These are phyloP conservation scores for Troides aeacus DNA, from an alignment of 2,888 invertebrate genomes.

Conservation along the genomic window DNA sequence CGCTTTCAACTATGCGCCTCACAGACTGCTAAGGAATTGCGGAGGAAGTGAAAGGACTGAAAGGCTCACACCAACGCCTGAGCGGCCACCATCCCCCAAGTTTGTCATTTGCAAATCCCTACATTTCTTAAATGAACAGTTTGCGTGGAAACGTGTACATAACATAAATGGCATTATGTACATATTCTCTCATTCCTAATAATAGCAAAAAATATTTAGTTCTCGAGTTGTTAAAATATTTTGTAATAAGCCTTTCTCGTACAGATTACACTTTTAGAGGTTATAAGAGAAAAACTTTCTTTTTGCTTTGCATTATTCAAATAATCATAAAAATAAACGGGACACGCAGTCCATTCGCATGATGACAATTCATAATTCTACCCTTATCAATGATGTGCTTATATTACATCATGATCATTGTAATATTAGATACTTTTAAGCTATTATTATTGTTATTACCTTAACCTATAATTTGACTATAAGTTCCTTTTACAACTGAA, in stretches of 20 bases:
- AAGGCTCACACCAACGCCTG: slow-evolving; percentile 44
- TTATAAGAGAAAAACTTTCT: too few species aligned
- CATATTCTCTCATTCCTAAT: neutral
- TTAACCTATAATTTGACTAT: too few species aligned
- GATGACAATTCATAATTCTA: too few species aligned
- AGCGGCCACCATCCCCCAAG: slow-evolving; percentile 39
- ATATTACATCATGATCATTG: too few species aligned
- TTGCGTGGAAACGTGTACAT: slow-evolving; percentile 14
- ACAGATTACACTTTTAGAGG: neutral
- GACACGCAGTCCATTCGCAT: too few species aligned
- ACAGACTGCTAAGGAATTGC: slow-evolving; percentile 46
- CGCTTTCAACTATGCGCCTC: slow-evolving; percentile 54
- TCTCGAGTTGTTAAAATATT: neutral
- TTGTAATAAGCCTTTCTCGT: neutral
- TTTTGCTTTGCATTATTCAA: too few species aligned
- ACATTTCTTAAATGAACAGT: slow-evolving; percentile 36
- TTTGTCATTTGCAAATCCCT: slow-evolving; percentile 41
- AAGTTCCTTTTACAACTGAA: too few species aligned
- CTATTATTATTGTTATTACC: too few species aligned
- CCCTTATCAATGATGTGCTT: too few species aligned
- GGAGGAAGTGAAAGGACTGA: slow-evolving; percentile 55
- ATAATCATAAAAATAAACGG: too few species aligned
- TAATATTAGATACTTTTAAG: too few species aligned
- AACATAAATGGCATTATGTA: too few species aligned
- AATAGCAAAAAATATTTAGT: neutral